phyloP scores from a whole-genome alignment of 2,113 vertebrate genomes.

The Phaethornis superciliosus region DNA sequence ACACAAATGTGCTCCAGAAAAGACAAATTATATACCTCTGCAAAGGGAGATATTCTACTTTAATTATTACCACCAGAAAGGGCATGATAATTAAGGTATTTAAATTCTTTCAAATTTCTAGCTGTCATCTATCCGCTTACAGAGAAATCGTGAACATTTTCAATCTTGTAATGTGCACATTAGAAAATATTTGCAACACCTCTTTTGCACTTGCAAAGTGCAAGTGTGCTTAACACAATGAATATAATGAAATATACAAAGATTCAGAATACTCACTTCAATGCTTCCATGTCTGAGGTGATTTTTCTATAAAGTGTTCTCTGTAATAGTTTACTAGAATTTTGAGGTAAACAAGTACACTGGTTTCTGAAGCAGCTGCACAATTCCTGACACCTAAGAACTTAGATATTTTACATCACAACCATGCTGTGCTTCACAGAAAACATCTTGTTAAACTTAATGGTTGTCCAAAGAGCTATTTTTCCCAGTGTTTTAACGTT shows the following conservation, averaged over 20 bases:
- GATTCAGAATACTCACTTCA: conserved; percentile 11
- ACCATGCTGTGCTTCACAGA: not conserved
- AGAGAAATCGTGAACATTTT: not conserved
- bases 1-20: not conserved
- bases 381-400: not conserved
- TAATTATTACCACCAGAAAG: not conserved
- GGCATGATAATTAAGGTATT: not conserved
- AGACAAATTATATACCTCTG: not conserved
- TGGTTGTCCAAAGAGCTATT: not conserved
- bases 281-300: not conserved
- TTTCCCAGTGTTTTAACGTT: not conserved
- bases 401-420: not conserved
- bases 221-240: not conserved
- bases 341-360: conserved; percentile 14
- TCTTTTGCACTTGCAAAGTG: not conserved
- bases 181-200: not conserved
- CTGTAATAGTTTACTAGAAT: conserved; percentile 26
- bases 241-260: conserved; percentile 32
- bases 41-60: not conserved
- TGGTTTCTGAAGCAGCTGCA: conserved; percentile 3
- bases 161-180: not conserved
- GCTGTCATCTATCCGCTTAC: not conserved
- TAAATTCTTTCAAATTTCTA: not conserved
- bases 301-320: conserved; percentile 49
- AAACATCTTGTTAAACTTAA: not conserved